Conservation (phyloP, 1,140 invertebrate species). For the Trachymyrmex cornetzi region DNA sequence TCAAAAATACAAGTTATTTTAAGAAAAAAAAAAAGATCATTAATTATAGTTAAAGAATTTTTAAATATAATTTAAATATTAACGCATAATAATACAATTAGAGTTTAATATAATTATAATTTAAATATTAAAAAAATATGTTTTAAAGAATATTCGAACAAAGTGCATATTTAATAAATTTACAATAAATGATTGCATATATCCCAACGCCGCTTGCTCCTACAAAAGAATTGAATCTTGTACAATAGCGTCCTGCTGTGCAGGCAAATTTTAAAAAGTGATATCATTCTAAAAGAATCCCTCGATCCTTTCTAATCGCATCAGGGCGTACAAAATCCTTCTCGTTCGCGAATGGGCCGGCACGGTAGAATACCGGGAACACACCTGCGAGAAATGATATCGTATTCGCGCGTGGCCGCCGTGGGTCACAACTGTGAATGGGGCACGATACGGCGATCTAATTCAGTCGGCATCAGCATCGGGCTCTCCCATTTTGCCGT, state of each 20-base stretch:
- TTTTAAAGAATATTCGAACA: background rate
- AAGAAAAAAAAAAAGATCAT: background rate
- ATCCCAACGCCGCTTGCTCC: background rate
- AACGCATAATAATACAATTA: no score
- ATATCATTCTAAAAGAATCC: constrained; percentile 49
- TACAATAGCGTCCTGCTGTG: constrained; percentile 38
- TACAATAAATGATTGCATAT: background rate
- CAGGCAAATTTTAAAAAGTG: constrained; percentile 39
- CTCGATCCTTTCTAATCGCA: constrained; percentile 44
- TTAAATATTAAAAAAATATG: background rate
- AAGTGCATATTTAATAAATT: background rate
- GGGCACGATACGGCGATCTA: constrained; percentile 67
- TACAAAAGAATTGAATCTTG: constrained; percentile 25
- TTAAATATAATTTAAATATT: no score
- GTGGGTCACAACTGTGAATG: constrained; percentile 66
- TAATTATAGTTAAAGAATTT: background rate
- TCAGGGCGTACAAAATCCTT: constrained; percentile 60
- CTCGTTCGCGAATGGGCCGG: constrained; percentile 56
- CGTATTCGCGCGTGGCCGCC: constrained; percentile 74
- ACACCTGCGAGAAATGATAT: constrained; percentile 73
- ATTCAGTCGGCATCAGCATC: constrained; percentile 66
- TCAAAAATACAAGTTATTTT: background rate
- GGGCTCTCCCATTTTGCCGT: constrained; percentile 61
- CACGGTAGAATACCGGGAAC: constrained; percentile 14
- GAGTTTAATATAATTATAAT: no score